These are phyloP conservation scores for Rhinolophus ferrumequinum DNA, from an alignment of 2,113 vertebrate species.

Conservation along the genomic window DNA sequence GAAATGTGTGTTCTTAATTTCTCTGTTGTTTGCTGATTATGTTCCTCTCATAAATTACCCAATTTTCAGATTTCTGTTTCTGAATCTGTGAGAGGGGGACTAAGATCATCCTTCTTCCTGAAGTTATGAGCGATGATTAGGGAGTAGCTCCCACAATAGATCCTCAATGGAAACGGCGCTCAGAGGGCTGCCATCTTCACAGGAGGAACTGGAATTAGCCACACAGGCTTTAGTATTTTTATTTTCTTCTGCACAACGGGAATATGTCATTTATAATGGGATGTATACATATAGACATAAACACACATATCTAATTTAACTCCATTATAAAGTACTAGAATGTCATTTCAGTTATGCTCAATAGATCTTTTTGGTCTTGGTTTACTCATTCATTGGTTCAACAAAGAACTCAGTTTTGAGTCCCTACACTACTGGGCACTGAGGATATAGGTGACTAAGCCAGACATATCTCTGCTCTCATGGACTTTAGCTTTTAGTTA, in stretches of 20 bases:
- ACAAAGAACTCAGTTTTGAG: not conserved
- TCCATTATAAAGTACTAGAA: not conserved
- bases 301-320: not conserved
- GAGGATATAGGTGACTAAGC: not conserved
- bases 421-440: not conserved
- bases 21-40: not conserved
- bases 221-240: not conserved
- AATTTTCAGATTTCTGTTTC: not conserved
- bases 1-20: not conserved
- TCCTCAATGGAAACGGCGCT: not conserved
- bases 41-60: not conserved
- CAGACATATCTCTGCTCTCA: not conserved
- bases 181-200: not conserved
- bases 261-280: not conserved
- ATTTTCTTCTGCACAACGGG: not conserved
- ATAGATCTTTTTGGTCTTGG: not conserved
- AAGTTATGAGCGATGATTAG: not conserved
- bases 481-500: not conserved
- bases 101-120: not conserved
- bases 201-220: not conserved
- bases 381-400: not conserved
- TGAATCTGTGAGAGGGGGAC: not conserved
- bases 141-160: no score
- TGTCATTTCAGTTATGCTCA: not conserved
- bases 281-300: not conserved